Conservation (phyloP, 2,888 invertebrate species). For the Rotaria socialis region DNA sequence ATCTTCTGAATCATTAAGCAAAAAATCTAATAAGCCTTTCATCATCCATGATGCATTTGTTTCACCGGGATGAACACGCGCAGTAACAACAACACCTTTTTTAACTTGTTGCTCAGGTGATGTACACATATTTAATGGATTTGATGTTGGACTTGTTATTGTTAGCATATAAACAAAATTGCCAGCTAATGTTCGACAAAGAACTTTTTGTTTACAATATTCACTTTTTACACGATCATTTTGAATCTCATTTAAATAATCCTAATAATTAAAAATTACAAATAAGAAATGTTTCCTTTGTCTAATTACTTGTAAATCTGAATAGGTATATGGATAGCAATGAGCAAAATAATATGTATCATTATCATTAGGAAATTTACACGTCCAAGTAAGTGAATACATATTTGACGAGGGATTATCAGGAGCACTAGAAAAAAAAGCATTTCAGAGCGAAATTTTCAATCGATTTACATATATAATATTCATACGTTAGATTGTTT, state of each 20-base stretch:
- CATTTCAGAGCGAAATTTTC: not conserved
- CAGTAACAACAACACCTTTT: conserved; percentile 69
- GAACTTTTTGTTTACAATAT: conserved; percentile 64
- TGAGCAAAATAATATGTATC: conserved; percentile 87
- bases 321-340: conserved; percentile 89
- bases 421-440: not conserved
- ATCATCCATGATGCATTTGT: conserved; percentile 92
- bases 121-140: too few relatives aligned
- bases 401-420: not conserved
- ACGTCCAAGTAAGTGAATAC: conserved; percentile 84
- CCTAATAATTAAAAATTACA: conserved; percentile 49
- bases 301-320: conserved; percentile 70
- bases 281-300: conserved; percentile 63
- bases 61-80: conserved; percentile 88
- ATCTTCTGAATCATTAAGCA: conserved; percentile 66
- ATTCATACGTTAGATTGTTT: conserved; percentile 66
- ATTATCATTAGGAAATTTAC: conserved; percentile 78
- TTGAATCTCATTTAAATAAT: conserved; percentile 63
- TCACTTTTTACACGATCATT: conserved; percentile 80
- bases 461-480: not conserved
- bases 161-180: conserved; percentile 75
- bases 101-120: conserved; percentile 25
- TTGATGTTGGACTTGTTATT: conserved; percentile 65
- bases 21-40: conserved; percentile 75
- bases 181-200: conserved; percentile 58